phyloP scores from a whole-genome alignment of 2,888 invertebrate species.

The Drosophila formosana region DNA sequence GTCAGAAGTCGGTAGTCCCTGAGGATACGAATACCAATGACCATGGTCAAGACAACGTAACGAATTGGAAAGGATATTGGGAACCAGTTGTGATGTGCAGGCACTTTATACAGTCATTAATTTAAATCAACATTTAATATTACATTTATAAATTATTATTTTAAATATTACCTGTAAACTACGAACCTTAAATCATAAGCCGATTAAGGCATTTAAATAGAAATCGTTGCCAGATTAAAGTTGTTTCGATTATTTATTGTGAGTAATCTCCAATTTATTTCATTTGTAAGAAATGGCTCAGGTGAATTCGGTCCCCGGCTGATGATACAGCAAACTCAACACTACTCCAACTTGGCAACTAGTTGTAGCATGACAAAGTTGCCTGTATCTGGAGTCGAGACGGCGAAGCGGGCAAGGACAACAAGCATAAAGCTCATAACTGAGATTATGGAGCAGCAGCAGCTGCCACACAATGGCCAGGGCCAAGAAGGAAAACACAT shows the following conservation, averaged over 20 bases:
- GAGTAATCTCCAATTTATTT: slow-evolving; percentile 7
- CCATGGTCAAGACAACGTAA: slow-evolving; percentile 37
- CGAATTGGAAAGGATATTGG: slow-evolving; percentile 4
- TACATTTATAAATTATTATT: too few species aligned
- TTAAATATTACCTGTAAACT: too few species aligned
- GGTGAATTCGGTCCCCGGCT: slow-evolving; percentile 1
- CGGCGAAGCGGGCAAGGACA: slow-evolving; percentile 35
- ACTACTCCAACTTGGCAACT: slow-evolving; percentile 7
- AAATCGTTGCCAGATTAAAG: background rate
- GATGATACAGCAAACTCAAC: slow-evolving; percentile 28
- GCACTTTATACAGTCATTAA: too few species aligned
- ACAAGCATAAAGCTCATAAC: slow-evolving; percentile 64
- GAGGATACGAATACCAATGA: slow-evolving; percentile 37
- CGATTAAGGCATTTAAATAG: background rate
- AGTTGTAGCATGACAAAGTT: slow-evolving; percentile 7
- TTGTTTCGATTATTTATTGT: background rate
- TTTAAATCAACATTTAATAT: too few species aligned
- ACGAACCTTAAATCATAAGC: background rate
- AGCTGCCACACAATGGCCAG: slow-evolving; percentile 61
- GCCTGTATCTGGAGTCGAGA: slow-evolving; percentile 26
- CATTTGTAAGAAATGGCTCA: slow-evolving; percentile 10
- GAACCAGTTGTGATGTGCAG: background rate
- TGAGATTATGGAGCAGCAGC: slow-evolving; percentile 50
- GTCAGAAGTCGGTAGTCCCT: background rate
- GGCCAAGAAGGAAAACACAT: slow-evolving; percentile 38